Conservation (phyloP, 2,797 vertebrate genomes). For the Rhabdomys pumilio region DNA sequence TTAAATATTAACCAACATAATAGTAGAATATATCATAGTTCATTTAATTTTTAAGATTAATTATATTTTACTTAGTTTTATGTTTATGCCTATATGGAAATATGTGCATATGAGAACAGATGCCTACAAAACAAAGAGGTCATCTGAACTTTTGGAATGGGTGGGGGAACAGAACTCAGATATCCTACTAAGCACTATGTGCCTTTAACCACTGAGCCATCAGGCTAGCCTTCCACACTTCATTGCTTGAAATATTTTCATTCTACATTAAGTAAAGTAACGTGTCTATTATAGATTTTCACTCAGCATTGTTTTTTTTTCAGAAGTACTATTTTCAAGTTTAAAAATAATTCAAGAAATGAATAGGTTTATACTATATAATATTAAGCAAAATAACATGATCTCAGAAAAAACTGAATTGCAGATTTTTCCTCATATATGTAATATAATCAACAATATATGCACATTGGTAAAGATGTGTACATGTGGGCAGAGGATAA, state of each 20-base stretch:
- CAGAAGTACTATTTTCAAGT: neutral
- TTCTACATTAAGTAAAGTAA: neutral
- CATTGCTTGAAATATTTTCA: neutral
- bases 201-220: neutral
- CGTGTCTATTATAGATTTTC: conserved; percentile 7
- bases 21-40: neutral
- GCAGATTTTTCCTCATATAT: neutral
- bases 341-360: neutral
- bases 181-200: neutral
- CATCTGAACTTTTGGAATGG: accelerated
- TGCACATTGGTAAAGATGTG: neutral
- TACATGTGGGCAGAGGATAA: neutral
- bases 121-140: too few relatives aligned
- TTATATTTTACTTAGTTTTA: neutral
- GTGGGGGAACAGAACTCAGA: neutral
- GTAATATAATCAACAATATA: neutral
- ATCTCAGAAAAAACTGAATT: neutral
- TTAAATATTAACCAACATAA: conserved; percentile 11
- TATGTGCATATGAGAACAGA: neutral
- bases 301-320: neutral
- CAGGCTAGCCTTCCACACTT: neutral
- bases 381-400: too few relatives aligned
- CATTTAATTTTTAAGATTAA: neutral
- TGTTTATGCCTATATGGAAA: neutral
- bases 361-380: too few relatives aligned